Base-by-base conservation (phyloP, 2,888 invertebrate genomes). In the Eledona agricola region DNA sequence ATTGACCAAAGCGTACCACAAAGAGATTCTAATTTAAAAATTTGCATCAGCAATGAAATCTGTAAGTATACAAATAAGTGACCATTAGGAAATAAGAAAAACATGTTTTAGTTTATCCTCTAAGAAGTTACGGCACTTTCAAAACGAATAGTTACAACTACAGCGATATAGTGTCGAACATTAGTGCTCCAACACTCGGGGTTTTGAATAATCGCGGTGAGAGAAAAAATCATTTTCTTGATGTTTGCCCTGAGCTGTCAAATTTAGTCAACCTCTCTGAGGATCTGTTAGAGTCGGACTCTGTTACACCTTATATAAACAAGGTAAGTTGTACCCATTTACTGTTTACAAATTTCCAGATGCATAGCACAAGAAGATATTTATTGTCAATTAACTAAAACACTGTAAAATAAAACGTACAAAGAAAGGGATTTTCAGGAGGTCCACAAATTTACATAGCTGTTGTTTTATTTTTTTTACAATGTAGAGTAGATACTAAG, bases 161-260 rank as follows among this genome's bases (percentile, higher is more conserved):
- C 9, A 2, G 7, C 9, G 7, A 11, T 20, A 4, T 20, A 2
- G 6, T 11, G 4, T 11, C n/a, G n/a, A n/a, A n/a, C n/a, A n/a
- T n/a, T n/a, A n/a, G n/a, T 32, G 19, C 15, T 17, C 3, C 15
- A 20, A n/a, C 15, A 37, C 20, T 12, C 38, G 23, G 7, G 10
- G 4, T 2, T 10, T 20, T 43, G 4, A 13, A 31, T 26, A 25
- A 31, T 20, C n/a, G n/a, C n/a, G n/a, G n/a, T n/a, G n/a, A 23
- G 25, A 59, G 37, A 54, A 60, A 45, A 60, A 51, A 40, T 54
- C 11, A 54, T 64, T 17, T 47, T 52, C 25, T 50, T 67, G 7
- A 50, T 38, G 35, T 70, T 29, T 63, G 64, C 53, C 28, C 59
- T 20, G 64, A 62, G 42, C 47, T 71, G n/a, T 49, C 64, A 10